These are phyloP conservation scores for Mesitornis unicolor DNA, from an alignment of 2,113 vertebrate genomes.

Conservation along the genomic window DNA sequence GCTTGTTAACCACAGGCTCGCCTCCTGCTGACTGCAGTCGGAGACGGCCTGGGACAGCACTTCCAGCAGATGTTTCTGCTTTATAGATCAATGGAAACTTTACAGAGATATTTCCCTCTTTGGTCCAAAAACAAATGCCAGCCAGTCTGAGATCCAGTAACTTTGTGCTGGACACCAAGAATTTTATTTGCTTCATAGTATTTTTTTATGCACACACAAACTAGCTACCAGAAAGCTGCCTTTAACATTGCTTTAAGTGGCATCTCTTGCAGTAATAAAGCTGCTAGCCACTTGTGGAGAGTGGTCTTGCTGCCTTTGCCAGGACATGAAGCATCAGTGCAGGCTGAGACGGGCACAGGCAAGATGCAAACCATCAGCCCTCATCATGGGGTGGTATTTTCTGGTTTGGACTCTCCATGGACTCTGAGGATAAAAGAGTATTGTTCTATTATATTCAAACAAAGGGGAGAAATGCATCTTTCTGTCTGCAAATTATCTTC, in stretches of 20 bases:
- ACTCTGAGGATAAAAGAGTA: background rate
- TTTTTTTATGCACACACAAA: background rate
- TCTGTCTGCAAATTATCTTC: background rate
- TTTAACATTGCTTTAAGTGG: background rate
- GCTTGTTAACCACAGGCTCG: constrained; percentile 58
- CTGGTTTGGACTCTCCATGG: background rate
- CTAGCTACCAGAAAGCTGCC: background rate
- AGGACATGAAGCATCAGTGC: background rate
- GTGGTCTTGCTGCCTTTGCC: background rate
- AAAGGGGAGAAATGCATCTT: background rate
- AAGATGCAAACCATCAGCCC: background rate
- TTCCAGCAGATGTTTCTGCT: constrained; percentile 57
- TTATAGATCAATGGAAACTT: constrained; percentile 55
- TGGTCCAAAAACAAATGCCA: constrained; percentile 33
- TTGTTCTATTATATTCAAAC: background rate
- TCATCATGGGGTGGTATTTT: background rate
- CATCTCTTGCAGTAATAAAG: background rate
- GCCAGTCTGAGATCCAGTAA: background rate
- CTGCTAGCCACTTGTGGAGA: background rate
- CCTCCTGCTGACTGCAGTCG: constrained; percentile 51
- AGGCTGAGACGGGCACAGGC: background rate
- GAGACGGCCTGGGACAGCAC: constrained; percentile 6
- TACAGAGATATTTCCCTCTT: constrained; percentile 36
- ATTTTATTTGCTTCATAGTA: constrained; percentile 9
- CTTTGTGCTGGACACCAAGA: constrained; percentile 1